phyloP scores from a whole-genome alignment of 2,888 invertebrate genomes.

The Fissipunctia ypsillon region DNA sequence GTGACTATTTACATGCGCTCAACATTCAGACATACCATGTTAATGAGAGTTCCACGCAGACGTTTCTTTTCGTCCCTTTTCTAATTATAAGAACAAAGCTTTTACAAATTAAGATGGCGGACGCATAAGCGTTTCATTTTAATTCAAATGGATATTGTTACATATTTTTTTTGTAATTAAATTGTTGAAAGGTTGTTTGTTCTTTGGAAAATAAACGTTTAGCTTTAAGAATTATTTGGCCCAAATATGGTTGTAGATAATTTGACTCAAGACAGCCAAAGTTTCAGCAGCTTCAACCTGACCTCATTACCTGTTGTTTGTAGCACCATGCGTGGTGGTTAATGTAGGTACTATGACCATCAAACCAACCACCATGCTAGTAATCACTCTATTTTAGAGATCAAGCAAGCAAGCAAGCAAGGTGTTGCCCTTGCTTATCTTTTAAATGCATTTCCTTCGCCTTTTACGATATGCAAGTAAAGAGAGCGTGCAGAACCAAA shows the following conservation, averaged over 20 bases:
- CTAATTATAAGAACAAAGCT: constrained; percentile 49
- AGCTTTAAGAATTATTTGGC: not conserved
- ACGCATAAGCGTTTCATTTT: constrained; percentile 10
- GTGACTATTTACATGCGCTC: constrained; percentile 34
- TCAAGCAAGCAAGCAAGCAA: no score
- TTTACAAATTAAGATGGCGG: constrained; percentile 41
- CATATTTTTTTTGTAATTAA: not conserved
- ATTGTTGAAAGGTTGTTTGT: not conserved
- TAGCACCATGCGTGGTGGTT: no score
- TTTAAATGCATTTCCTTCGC: not conserved
- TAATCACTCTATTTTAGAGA: not conserved
- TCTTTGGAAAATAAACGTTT: not conserved
- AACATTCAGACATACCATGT: constrained; percentile 34
- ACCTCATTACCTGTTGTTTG: not conserved
- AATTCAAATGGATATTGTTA: constrained; percentile 15
- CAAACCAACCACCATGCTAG: no score
- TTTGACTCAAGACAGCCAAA: no score
- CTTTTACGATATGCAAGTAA: not conserved
- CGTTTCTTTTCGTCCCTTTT: constrained; percentile 46
- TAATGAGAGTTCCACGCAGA: constrained; percentile 48
- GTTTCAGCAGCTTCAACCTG: not conserved
- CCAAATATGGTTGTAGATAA: not conserved
- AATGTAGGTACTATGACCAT: not conserved
- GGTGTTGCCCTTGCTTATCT: not conserved
- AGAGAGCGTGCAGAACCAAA: not conserved